Conservation (phyloP, 2,797 vertebrate species). For the Vespertilio murinus region DNA sequence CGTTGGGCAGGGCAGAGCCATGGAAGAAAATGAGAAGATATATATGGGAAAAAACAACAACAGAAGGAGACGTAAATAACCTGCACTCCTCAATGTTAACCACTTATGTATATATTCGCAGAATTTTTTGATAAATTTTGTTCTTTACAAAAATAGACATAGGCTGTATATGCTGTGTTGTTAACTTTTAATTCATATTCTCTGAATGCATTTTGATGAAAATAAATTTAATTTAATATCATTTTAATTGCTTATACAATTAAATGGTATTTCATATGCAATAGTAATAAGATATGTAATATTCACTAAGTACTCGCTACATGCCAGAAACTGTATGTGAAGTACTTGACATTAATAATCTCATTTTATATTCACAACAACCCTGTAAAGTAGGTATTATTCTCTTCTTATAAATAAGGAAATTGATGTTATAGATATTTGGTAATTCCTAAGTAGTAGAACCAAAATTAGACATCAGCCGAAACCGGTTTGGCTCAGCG, state of each 20-base stretch:
- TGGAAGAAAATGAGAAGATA: neutral
- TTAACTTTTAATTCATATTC: neutral
- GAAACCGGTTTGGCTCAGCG: too few relatives aligned
- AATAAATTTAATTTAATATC: neutral
- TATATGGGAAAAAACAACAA: neutral
- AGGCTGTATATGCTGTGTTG: neutral
- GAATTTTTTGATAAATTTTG: neutral
- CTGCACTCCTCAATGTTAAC: neutral
- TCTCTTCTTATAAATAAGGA: neutral
- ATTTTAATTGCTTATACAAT: neutral
- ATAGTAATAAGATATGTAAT: neutral
- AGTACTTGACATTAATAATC: neutral
- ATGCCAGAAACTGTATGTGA: neutral
- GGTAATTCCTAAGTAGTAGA: neutral
- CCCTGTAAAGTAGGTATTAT: neutral
- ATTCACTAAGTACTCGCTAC: neutral
- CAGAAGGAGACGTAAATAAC: neutral
- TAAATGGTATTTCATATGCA: neutral
- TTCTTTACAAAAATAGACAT: neutral
- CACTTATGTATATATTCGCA: neutral
- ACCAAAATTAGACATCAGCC: neutral
- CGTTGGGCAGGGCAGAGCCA: accelerated
- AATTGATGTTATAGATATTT: neutral
- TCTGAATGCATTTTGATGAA: neutral
- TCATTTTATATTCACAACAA: neutral